A percentile compares a stretch with the other conserved stretches of the same genome.
phyloP scores from a whole-genome alignment of 2,888 invertebrate genomes.

The Belgica antarctica region DNA sequence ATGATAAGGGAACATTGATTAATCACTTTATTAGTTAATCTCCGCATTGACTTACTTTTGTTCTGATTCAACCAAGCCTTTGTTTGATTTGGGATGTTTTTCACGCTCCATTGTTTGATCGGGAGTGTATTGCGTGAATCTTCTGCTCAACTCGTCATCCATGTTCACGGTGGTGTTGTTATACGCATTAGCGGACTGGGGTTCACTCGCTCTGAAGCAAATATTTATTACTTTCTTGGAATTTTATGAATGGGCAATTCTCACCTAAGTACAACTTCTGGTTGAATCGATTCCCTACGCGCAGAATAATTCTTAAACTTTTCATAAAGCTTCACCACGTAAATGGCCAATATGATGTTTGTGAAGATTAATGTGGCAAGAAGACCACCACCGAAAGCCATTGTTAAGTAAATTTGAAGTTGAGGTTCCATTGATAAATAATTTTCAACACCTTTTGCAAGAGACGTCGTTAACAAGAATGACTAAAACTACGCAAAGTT shows the following conservation, averaged over 20 bases:
- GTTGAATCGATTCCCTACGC: too few species aligned
- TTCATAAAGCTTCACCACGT: slow-evolving; percentile 20
- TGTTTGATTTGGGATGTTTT: slow-evolving; percentile 4
- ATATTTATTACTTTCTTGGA: not conserved
- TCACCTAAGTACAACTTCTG: not conserved
- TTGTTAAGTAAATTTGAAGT: slow-evolving; percentile 31
- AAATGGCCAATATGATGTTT: not conserved
- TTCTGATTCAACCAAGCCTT: not conserved
- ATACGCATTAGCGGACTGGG: not conserved
- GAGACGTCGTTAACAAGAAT: too few species aligned
- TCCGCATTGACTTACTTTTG: not conserved
- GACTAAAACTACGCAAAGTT: too few species aligned
- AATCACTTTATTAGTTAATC: slow-evolving; percentile 15
- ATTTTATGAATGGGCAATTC: too few species aligned
- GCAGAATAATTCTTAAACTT: slow-evolving; percentile 1
- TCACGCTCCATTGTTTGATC: not conserved
- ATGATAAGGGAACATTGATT: slow-evolving; percentile 21
- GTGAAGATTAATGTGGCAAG: not conserved
- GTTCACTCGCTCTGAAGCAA: not conserved
- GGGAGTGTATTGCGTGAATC: slow-evolving; percentile 24
- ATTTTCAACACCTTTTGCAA: too few species aligned
- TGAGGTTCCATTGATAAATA: not conserved
- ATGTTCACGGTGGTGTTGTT: slow-evolving; percentile 16
- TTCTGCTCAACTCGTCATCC: slow-evolving; percentile 28
- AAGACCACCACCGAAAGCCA: slow-evolving; percentile 12